Evolutionary conservation across 2,797 vertebrate species (phyloP).

Genomic region (Carcharodon carcharias): DNA sequence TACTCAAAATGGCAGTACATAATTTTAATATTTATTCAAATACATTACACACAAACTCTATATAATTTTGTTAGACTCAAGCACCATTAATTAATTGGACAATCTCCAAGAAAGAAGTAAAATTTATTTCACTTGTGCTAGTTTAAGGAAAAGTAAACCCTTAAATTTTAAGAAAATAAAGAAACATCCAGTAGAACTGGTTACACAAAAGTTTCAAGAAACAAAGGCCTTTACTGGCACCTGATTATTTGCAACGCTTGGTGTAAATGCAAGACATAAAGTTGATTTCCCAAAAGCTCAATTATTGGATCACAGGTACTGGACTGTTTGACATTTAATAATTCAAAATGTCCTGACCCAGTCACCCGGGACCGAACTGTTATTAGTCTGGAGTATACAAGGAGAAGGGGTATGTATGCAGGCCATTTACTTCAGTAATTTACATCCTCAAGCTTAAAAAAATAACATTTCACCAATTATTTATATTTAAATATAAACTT

Average conservation of each 20-base stretch:
- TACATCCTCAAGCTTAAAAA: not conserved
- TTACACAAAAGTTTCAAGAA: not conserved
- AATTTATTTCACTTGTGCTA: not conserved
- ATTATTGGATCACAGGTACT: not conserved
- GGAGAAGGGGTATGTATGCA: not conserved
- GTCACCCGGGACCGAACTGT: not conserved
- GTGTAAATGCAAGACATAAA: not conserved
- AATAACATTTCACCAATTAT: not conserved
- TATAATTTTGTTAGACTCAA: not conserved
- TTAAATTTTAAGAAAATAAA: not conserved
- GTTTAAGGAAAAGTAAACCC: not conserved
- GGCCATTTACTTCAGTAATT: not conserved
- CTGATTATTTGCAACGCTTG: not conserved
- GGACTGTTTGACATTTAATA: slow-evolving; percentile 1
- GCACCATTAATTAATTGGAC: not conserved
- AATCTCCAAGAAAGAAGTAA: not conserved
- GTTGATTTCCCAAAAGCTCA: slow-evolving; percentile 3
- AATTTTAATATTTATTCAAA: not conserved
- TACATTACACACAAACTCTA: not conserved
- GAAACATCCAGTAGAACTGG: not conserved
- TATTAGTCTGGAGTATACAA: not conserved
- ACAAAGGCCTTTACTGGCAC: not conserved
- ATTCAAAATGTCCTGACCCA: not conserved
- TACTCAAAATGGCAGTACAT: not conserved
- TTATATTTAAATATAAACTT: not conserved